Percentiles rank a stretch among this genome's conserved stretches.
Conservation (phyloP, 2,888 invertebrate genomes). For the Dryomyza anilis region DNA sequence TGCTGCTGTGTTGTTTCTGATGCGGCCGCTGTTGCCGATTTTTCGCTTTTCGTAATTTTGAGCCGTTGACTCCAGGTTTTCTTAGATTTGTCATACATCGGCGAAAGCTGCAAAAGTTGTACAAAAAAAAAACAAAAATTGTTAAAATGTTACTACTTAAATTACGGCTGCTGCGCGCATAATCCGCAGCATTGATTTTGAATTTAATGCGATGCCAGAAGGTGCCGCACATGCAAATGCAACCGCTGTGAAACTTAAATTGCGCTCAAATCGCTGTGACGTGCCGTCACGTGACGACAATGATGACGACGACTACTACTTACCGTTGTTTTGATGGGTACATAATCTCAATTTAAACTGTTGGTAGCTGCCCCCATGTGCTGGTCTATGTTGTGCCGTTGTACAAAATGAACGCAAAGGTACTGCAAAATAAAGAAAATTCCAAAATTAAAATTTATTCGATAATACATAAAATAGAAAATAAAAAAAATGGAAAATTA, state of each 20-base stretch:
- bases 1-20: slow-evolving; percentile 42
- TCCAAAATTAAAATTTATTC: no score
- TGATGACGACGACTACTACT: neutral
- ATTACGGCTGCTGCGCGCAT: neutral
- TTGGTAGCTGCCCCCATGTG: slow-evolving; percentile 1
- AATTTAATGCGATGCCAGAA: slow-evolving; percentile 22
- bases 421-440: no score
- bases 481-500: neutral
- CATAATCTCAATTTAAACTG: slow-evolving; percentile 52
- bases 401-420: no score
- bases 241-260: neutral
- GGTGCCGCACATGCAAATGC: slow-evolving; percentile 19
- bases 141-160: no score
- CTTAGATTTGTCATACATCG: slow-evolving; percentile 64
- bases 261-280: neutral
- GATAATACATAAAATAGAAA: no score
- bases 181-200: neutral
- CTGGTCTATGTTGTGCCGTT: neutral
- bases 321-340: slow-evolving; percentile 39
- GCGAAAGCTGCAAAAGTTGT: slow-evolving; percentile 41
- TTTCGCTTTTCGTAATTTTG: slow-evolving; percentile 65
- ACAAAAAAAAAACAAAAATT: slow-evolving; percentile 8
- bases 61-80: slow-evolving; percentile 76
- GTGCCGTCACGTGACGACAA: neutral
- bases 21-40: slow-evolving; percentile 60